phyloP scores from a whole-genome alignment of 2,888 invertebrate species.

The Drosophila basisetae region DNA sequence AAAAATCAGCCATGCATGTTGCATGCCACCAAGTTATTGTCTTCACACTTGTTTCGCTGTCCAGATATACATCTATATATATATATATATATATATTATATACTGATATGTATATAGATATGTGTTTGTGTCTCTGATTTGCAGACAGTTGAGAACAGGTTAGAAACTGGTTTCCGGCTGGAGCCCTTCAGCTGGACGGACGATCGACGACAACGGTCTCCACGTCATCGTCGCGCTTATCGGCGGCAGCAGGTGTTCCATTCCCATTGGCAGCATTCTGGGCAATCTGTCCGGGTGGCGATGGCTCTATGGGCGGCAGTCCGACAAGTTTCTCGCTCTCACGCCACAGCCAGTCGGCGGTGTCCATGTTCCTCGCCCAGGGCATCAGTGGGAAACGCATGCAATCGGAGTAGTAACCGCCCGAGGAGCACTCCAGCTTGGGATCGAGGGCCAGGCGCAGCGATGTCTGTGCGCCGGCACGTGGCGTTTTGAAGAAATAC shows the following conservation, averaged over 20 bases:
- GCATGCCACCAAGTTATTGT: background rate
- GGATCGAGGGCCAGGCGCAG: slow-evolving; percentile 84
- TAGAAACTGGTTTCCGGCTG: slow-evolving; percentile 6
- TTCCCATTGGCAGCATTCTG: slow-evolving; percentile 9
- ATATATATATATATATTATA: background rate
- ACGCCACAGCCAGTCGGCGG: slow-evolving; percentile 88
- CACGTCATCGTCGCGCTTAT: slow-evolving; percentile 22
- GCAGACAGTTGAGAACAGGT: slow-evolving; percentile 2
- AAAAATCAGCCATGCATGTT: background rate
- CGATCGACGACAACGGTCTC: slow-evolving; percentile 64
- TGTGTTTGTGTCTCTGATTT: background rate
- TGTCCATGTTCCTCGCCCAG: slow-evolving; percentile 86
- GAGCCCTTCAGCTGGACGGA: slow-evolving; percentile 28
- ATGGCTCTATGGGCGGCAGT: slow-evolving; percentile 59
- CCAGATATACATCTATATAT: background rate
- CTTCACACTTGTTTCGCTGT: background rate
- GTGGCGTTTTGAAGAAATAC: slow-evolving; percentile 81
- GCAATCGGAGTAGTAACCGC: slow-evolving; percentile 87
- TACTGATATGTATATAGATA: background rate
- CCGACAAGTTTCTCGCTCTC: slow-evolving; percentile 84
- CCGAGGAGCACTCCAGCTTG: slow-evolving; percentile 75
- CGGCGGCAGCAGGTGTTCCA: slow-evolving; percentile 25
- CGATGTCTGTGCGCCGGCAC: slow-evolving; percentile 84
- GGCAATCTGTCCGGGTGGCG: slow-evolving; percentile 16
- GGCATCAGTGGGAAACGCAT: slow-evolving; percentile 85